A percentile compares a stretch with the other conserved stretches of the same genome.
Evolutionary conservation across 2,113 vertebrate genomes (phyloP).

Genomic region (Urocynchramus pylzowi): DNA sequence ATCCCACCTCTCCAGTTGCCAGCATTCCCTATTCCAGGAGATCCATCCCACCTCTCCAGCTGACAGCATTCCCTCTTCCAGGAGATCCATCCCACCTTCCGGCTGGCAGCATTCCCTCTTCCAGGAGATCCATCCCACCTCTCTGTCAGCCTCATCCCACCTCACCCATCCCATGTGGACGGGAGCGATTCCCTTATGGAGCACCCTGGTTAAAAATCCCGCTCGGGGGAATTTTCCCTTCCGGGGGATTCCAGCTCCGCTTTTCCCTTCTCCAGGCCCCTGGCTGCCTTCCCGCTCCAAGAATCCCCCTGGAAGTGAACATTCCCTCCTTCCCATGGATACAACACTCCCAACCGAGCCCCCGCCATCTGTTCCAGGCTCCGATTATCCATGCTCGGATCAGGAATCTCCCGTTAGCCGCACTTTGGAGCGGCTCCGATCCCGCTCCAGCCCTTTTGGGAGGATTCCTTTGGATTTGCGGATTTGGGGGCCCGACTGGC

Average conservation of each 20-base stretch:
- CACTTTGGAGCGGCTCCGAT: fast-evolving
- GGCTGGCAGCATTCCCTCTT: fast-evolving
- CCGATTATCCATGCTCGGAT: not conserved
- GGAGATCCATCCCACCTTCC: not conserved
- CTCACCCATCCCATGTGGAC: not conserved
- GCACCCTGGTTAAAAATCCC: not conserved
- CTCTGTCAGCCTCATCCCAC: not conserved
- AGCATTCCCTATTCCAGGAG: too few species aligned
- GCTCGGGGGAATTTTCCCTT: fast-evolving
- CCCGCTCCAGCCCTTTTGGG: fast-evolving
- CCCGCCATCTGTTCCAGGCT: constrained; percentile 6
- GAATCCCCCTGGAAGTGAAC: not conserved
- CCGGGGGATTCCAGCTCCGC: fast-evolving
- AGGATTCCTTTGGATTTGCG: not conserved
- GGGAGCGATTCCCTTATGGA: not conserved
- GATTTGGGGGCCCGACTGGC: not conserved
- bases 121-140: not conserved
- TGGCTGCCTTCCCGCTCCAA: not conserved
- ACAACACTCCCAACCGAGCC: not conserved
- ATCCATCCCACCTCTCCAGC: too few species aligned
- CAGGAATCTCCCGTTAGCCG: not conserved
- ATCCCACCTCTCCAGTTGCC: too few species aligned
- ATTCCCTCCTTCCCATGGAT: not conserved
- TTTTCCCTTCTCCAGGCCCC: not conserved
- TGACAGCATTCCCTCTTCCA: not conserved